Evolutionary conservation across 2,113 vertebrate genomes (phyloP).

Genomic region (Puntigrus tetrazona): DNA sequence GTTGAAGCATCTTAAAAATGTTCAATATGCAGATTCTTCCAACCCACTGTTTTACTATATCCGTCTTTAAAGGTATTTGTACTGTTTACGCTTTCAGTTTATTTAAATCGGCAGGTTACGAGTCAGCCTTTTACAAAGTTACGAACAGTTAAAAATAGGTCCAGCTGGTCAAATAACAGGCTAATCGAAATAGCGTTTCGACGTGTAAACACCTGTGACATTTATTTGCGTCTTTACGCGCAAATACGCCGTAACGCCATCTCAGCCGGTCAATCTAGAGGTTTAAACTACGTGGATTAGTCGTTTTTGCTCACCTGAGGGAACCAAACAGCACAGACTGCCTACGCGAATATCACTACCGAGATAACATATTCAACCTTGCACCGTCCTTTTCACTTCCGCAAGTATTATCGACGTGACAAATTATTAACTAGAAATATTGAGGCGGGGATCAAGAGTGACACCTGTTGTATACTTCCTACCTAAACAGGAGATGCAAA

Average conservation of each 20-base stretch:
- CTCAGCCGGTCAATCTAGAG: background rate
- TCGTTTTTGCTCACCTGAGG: slow-evolving; percentile 1
- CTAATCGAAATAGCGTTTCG: background rate
- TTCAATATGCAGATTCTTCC: background rate
- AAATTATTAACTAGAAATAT: slow-evolving; percentile 22
- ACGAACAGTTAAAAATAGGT: background rate
- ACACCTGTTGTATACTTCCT: slow-evolving; percentile 1
- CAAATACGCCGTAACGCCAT: background rate
- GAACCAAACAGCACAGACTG: background rate
- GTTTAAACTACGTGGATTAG: background rate
- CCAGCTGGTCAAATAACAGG: background rate
- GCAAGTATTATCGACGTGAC: background rate
- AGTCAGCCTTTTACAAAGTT: background rate
- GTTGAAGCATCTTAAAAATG: background rate
- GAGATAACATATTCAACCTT: background rate
- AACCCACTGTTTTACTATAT: background rate
- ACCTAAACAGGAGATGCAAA: background rate
- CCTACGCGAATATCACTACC: background rate
- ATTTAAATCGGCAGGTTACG: background rate
- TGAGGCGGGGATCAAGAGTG: background rate
- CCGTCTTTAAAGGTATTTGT: background rate
- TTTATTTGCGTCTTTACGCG: background rate
- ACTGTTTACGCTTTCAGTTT: background rate
- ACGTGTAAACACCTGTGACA: background rate
- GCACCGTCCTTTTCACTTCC: background rate